Evolutionary conservation across 2,888 invertebrate species (phyloP).

Genomic region (Spodoptera littoralis): DNA sequence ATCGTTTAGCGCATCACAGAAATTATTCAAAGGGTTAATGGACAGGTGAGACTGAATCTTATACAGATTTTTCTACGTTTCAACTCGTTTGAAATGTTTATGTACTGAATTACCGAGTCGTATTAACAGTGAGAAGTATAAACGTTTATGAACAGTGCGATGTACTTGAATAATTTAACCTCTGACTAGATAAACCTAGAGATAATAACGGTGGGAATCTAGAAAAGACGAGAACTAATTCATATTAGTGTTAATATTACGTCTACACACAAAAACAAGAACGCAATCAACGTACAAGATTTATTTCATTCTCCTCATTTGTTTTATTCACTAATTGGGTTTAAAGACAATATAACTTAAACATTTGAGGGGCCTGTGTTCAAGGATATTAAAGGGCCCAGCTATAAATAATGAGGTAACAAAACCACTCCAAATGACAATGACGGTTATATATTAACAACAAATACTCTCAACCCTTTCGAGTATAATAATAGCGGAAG

Average conservation of each 20-base stretch:
- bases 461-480: slow-evolving; percentile 42
- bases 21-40: slow-evolving; percentile 74
- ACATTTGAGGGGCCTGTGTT: slow-evolving; percentile 6
- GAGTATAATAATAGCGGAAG: slow-evolving; percentile 47
- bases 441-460: slow-evolving; percentile 35
- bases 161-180: slow-evolving; percentile 21
- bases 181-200: slow-evolving; percentile 12
- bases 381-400: slow-evolving; percentile 17
- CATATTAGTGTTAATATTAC: slow-evolving; percentile 12
- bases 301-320: not conserved
- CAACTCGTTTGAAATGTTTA: slow-evolving; percentile 25
- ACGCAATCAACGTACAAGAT: not conserved
- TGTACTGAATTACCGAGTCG: slow-evolving; percentile 8
- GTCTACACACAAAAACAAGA: slow-evolving; percentile 7
- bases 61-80: slow-evolving; percentile 68
- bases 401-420: slow-evolving; percentile 43
- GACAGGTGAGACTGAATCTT: slow-evolving; percentile 76
- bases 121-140: slow-evolving; percentile 26
- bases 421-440: slow-evolving; percentile 43
- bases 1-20: slow-evolving; percentile 80
- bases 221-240: slow-evolving; percentile 17
- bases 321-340: slow-evolving; percentile 2
- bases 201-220: slow-evolving; percentile 18
- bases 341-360: slow-evolving; percentile 5
- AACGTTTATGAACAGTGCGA: slow-evolving; percentile 23